Evolutionary conservation across 2,797 vertebrate species (phyloP), one percentile per base, ranked within the genome.

Genomic region (Manis javanica): DNA sequence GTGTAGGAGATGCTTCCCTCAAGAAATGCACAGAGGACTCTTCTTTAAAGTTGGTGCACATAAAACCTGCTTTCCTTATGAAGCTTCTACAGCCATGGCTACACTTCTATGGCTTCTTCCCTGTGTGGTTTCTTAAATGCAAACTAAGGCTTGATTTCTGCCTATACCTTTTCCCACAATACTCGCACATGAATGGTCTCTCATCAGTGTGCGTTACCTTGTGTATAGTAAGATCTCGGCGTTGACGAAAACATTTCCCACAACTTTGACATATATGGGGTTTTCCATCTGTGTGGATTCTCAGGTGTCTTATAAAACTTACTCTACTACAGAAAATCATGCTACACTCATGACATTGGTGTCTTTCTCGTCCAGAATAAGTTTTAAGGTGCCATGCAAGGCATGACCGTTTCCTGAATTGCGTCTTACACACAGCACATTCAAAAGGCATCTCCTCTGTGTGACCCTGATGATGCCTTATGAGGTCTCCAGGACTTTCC

Each of bases 181-280:
- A 9, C 11, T 82, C 55, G n/a, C 97, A 97, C 3, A 0, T 5
- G 64, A 78, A 96, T 3, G 85, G 86, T 34, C 91, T 93, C 66
- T 94, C 68, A 19, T n/a, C 37, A 2, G 61, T 97, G 63, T 97
- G 97, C 16, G 34, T 74, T 29, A n/a, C n/a, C 31, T 98, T 97
- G 82, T 99, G 99, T 68, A 89, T 24, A 26, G 19, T 46, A 37
- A 97, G 87, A 5, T n/a, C 74, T 6, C 66, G 63, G 37, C 57
- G 51, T 64, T 39, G 34, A 37, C 26, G 53, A 79, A 98, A 98
- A 14, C 13, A 37, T 63, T 96, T 93, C 16, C 75, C 93, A 71
- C 95, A 97, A 21, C 49, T 79, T 34, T 42, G 68, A 34, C 94
- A 97, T 16, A 12, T 63, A 3, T 94, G 61, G n/a, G 34, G 51